A percentile compares a stretch with the other conserved stretches of the same genome.
These are phyloP conservation scores for Clunio marinus DNA, from an alignment of 2,888 invertebrate genomes.

Conservation along the genomic window DNA sequence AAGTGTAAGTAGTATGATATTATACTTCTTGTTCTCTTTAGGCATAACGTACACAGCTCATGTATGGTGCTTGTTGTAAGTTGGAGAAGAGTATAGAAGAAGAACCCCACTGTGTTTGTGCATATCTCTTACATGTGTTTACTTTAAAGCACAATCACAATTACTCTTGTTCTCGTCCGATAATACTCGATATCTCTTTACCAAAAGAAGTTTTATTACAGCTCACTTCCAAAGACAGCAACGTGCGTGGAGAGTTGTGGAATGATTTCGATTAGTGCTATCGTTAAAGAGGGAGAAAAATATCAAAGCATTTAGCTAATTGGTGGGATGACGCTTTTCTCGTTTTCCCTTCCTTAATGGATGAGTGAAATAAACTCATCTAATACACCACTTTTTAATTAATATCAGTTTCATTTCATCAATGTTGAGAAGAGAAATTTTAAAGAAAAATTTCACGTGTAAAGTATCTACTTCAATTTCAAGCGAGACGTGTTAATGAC, in stretches of 20 bases:
- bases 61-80: too few relatives aligned
- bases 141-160: slow-evolving; percentile 17
- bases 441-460: too few relatives aligned
- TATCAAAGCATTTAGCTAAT: neutral
- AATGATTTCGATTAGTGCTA: neutral
- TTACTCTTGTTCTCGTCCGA: slow-evolving; percentile 15
- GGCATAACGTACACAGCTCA: neutral
- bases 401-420: too few relatives aligned
- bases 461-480: too few relatives aligned
- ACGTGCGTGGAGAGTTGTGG: neutral
- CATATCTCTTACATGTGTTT: slow-evolving; percentile 20
- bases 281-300: slow-evolving; percentile 1
- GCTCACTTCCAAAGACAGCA: neutral
- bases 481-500: neutral
- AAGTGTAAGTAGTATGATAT: slow-evolving; percentile 41
- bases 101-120: neutral
- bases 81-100: slow-evolving; percentile 11
- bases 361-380: too few relatives aligned
- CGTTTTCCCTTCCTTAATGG: too few relatives aligned
- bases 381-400: too few relatives aligned
- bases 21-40: slow-evolving; percentile 33
- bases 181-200: neutral
- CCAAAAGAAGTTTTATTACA: neutral
- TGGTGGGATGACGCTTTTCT: neutral
- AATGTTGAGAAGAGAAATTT: too few relatives aligned